Base-by-base conservation (phyloP, 2,113 vertebrate genomes). In the Xiphophorus hellerii region DNA sequence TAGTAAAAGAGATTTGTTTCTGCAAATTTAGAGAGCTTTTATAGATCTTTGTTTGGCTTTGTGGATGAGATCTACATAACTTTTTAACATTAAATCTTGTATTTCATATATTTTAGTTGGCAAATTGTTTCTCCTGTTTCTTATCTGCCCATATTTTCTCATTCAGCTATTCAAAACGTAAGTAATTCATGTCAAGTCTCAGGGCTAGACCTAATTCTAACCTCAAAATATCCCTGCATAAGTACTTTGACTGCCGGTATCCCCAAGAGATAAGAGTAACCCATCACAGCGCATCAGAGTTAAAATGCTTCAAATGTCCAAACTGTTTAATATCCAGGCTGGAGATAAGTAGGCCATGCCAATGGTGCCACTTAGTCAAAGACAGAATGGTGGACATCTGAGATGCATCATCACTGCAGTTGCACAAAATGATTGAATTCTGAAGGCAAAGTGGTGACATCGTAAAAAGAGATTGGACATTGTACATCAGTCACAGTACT, bases 351-450 rank as follows among this genome's bases (percentile, higher is more conserved):
- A 17, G 83, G 86, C 72, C 66, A 67, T 76, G 81, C 77, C 84
- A 83, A 82, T 29, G 66, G 77, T 73, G 78, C 39, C 69, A 81
- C 82, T 80, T 79, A 68, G 74, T 78, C 74, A 71, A 84, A 85
- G 72, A 73, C 76, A 74, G 75, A 82, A 81, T 80, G 74, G 70
- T 20, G 61, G 83, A 75, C 77, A 82, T 79, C 84, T 88, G 87
- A 77, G 81, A 86, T 78, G 87, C 78, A 65, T 76, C 82, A 48
- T 13, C 62, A 82, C 66, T 31, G 84, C 89, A 77, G 77, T 88
- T 84, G 83, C 84, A 85, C 82, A 81, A 89, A 89, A 90, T 90
- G 86, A 93, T 90, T 91, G 85, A 87, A 91, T 91, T 90, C 87
- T 91, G 85, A 89, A 89, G 82, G 84, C 78, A 62, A 81, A 86